Evolutionary conservation across 2,888 invertebrate species (phyloP), one percentile per base, ranked within the genome.

Genomic region (Chesias legatella): DNA sequence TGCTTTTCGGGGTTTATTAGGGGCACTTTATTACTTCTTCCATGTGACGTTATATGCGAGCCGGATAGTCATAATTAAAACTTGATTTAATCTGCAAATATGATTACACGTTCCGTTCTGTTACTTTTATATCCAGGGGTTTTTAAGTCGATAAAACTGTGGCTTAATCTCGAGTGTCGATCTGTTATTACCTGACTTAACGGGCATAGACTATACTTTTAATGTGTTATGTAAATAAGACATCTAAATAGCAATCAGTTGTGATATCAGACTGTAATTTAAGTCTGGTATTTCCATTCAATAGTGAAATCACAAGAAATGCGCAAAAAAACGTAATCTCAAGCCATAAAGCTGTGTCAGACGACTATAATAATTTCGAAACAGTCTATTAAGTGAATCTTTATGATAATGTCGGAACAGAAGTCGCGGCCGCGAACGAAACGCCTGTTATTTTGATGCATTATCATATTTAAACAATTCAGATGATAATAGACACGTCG

Each of bases 381-480:
- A 82, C 79, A 82, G 80, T 81, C 83, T 80, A 84, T 83, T 86
- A 85, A 84, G 85, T 85, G 85, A 85, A 85, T 85, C 83, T 86
- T 85, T 84, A 85, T 82, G 84, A 70, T 83, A 84, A 84, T 84
- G 74, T 76, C 63, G 69, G 72, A 81, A 85, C 86, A 86, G 86
- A 85, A 86, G 86, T 85, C 82, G 81, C 70, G 79, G 74, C 69
- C 74, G 76, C 76, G 77, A 75, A 76, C 73, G 69, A 74, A 73
- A 73, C 72, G 83, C 78, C 83, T 81, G 80, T 79, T 84, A 85
- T 85, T 88, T 86, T 86, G 86, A 86, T 85, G 73, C 83, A 88
- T 88, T 88, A 86, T 85, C 88, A 88, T 88, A 88, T 86, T 86
- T 81, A 85, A 88, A 85, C 88, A 84, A 88, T 88, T 86, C 85